Conservation (phyloP, 2,888 invertebrate species). For the Agriopis marginaria region DNA sequence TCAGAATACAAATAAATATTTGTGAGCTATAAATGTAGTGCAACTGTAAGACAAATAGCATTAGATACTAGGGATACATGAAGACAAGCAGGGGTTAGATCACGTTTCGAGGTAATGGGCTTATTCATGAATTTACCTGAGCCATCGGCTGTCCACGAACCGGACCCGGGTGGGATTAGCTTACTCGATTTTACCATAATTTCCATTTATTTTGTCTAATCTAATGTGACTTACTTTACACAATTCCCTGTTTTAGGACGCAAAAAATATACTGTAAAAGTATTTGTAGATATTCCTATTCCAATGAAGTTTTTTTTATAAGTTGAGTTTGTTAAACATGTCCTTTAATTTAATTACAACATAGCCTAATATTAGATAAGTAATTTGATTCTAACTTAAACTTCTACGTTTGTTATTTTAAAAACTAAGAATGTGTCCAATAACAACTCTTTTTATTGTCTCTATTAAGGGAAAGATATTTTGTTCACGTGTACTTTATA, state of each 20-base stretch:
- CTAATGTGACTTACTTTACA: background rate
- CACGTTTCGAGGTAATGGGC: constrained; percentile 56
- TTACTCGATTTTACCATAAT: background rate
- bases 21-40: background rate
- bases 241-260: background rate
- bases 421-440: too few species aligned
- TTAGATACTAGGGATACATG: background rate
- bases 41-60: constrained; percentile 1
- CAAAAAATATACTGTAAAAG: background rate
- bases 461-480: too few species aligned
- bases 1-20: background rate
- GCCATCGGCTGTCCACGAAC: constrained; percentile 15
- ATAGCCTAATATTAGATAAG: too few species aligned
- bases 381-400: too few species aligned
- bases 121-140: constrained; percentile 52
- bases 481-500: too few species aligned
- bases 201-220: background rate
- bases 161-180: background rate
- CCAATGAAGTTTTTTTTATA: background rate
- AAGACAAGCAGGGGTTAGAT: constrained; percentile 40
- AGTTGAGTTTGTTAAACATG: too few species aligned
- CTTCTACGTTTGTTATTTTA: too few species aligned
- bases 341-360: too few species aligned
- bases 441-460: too few species aligned
- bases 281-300: background rate